Conservation (phyloP, 2,113 vertebrate genomes). For the Pipa parva region DNA sequence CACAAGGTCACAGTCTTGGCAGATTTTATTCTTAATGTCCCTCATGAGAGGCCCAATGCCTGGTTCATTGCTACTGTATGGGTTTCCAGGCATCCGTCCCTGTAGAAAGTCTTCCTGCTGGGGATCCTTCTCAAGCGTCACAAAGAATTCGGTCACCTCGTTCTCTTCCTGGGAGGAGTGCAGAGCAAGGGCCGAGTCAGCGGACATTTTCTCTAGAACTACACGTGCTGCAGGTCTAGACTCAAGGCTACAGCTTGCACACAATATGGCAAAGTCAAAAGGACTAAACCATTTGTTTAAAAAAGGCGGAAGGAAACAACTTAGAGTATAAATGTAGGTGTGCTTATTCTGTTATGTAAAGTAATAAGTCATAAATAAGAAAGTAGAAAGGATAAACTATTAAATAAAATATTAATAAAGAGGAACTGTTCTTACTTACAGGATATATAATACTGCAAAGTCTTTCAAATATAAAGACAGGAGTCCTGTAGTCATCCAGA, state of each 20-base stretch:
- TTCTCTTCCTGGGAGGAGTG: slow-evolving; percentile 82
- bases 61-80: slow-evolving; percentile 95
- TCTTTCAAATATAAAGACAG: slow-evolving; percentile 97
- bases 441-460: slow-evolving; percentile 98
- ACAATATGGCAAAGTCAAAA: too few relatives aligned
- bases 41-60: slow-evolving; percentile 95
- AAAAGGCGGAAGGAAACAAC: too few relatives aligned
- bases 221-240: background rate
- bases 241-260: too few relatives aligned
- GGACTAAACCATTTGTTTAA: too few relatives aligned
- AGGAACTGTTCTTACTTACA: slow-evolving; percentile 76
- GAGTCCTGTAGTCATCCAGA: slow-evolving; percentile 93
- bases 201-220: too few relatives aligned
- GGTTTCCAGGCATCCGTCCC: slow-evolving; percentile 96
- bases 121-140: slow-evolving; percentile 95
- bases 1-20: slow-evolving; percentile 96
- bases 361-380: too few relatives aligned
- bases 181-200: background rate
- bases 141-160: slow-evolving; percentile 97
- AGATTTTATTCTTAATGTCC: slow-evolving; percentile 99
- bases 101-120: slow-evolving; percentile 98
- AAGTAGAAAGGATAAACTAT: too few relatives aligned
- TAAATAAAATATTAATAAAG: too few relatives aligned
- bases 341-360: too few relatives aligned
- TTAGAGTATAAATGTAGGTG: too few relatives aligned